Evolutionary conservation across 2,888 invertebrate species (phyloP).

Genomic region (Marasmarcha lunaedactyla): DNA sequence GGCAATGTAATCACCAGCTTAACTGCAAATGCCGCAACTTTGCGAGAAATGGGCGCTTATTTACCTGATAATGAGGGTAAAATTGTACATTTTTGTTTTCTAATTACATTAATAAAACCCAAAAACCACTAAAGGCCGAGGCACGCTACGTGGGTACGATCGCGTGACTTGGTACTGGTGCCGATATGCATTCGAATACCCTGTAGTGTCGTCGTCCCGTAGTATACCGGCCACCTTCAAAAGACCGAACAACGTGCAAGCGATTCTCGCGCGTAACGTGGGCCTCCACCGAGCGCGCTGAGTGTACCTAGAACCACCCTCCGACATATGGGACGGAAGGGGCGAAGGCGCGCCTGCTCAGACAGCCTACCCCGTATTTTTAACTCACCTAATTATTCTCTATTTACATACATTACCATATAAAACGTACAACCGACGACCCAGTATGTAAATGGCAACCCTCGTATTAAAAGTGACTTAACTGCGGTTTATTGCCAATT

Average conservation of each 20-base stretch:
- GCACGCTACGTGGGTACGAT: neutral
- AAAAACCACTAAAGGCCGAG: constrained; percentile 1
- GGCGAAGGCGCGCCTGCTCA: constrained; percentile 58
- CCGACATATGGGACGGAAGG: constrained; percentile 58
- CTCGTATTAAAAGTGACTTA: neutral
- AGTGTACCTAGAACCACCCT: too few relatives aligned
- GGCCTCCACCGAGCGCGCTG: constrained; percentile 5
- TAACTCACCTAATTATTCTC: constrained; percentile 69
- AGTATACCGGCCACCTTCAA: too few relatives aligned
- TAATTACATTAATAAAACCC: neutral
- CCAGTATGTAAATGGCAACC: constrained; percentile 41
- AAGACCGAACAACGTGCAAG: too few relatives aligned
- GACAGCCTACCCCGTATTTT: constrained; percentile 65
- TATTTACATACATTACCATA: constrained; percentile 67
- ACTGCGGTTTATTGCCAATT: constrained; percentile 2
- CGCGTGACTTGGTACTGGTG: too few relatives aligned
- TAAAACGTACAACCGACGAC: constrained; percentile 60
- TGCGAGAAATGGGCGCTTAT: neutral
- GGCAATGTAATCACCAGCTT: too few relatives aligned
- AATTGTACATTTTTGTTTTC: neutral
- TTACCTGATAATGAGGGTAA: neutral
- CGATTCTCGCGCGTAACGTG: constrained; percentile 8
- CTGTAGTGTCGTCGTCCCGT: too few relatives aligned
- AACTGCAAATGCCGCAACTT: too few relatives aligned
- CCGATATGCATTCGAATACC: too few relatives aligned